Evolutionary conservation across 2,888 invertebrate genomes (phyloP), one percentile per base, ranked within the genome.

Genomic region (Hirtodrosophila alboralis): DNA sequence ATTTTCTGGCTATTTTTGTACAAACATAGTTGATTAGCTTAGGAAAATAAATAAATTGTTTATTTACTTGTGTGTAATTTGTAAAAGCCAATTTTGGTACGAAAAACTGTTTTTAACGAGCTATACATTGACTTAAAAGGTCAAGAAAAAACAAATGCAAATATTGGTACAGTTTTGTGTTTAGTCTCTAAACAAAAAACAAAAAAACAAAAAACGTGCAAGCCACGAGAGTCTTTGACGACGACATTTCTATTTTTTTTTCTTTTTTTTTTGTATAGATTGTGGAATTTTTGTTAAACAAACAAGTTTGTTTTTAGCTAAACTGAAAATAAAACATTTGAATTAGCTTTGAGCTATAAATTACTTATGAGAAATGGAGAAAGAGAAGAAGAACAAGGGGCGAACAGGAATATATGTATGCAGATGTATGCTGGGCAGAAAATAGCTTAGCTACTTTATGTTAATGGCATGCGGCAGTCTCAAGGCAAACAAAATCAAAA

Each of bases 401-500:
- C 10, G 3, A 1, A 4, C 27, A 18, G 13, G 12, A 23, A 40
- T n/a, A n/a, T n/a, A n/a, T n/a, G n/a, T n/a, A n/a, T n/a, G n/a
- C n/a, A 5, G 40, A 18, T 10, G 40, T 36, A 63, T 60, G 41
- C 28, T 63, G 53, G 31, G 27, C 27, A 51, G 47, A 69, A 79
- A 79, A 79, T 84, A 79, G 84, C 56, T 48, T 31, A 30, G 72
- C 53, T 73, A 67, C 57, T 84, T 84, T 84, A 80, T 84, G 80
- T 70, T 84, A 84, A 80, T 80, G 84, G 61, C 63, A 67, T 70
- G 62, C 57, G 70, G 69, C 66, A 60, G 62, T 61, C 66, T 51
- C 73, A 77, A 84, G 72, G 64, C 68, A 64, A 28, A 59, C 68
- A 64, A 28, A 41, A 28, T 13, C 18, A n/a, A 34, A 37, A 52